Percentiles rank a stretch among this genome's conserved stretches.
phyloP scores from a whole-genome alignment of 2,797 vertebrate genomes.

The Acrossocheilus wenchowensis region DNA sequence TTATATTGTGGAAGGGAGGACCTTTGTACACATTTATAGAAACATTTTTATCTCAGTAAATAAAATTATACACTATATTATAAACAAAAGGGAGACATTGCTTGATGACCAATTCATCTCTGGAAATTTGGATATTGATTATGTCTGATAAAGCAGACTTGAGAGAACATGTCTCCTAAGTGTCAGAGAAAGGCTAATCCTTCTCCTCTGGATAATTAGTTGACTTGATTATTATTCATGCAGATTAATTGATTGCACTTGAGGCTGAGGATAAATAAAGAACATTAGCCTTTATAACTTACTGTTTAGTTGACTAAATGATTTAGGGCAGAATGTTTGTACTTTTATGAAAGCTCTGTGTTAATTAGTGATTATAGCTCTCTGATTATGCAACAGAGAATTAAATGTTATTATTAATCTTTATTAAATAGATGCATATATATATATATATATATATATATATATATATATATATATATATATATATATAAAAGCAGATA shows the following conservation, averaged over 20 bases:
- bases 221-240: conserved; percentile 61
- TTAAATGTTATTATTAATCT: not conserved
- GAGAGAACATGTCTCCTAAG: conserved; percentile 36
- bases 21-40: not conserved
- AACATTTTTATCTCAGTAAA: not conserved
- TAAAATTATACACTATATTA: not conserved
- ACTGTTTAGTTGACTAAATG: conserved; percentile 44
- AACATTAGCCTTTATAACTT: conserved; percentile 39
- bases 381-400: conserved; percentile 32
- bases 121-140: conserved; percentile 50
- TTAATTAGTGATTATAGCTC: conserved; percentile 34
- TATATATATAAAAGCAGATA: not conserved
- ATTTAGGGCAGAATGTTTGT: conserved; percentile 13
- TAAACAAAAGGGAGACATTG: not conserved
- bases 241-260: conserved; percentile 55
- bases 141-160: conserved; percentile 50
- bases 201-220: conserved; percentile 58
- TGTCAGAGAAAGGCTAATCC: conserved; percentile 42
- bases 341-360: conserved; percentile 34
- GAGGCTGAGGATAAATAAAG: conserved; percentile 49
- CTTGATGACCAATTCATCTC: conserved; percentile 9
- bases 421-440: not conserved
- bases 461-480: not conserved
- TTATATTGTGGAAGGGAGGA: not conserved
- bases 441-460: not conserved